Base-by-base conservation (phyloP, 1,140 invertebrate genomes). In the Drosophila ercepeae region DNA sequence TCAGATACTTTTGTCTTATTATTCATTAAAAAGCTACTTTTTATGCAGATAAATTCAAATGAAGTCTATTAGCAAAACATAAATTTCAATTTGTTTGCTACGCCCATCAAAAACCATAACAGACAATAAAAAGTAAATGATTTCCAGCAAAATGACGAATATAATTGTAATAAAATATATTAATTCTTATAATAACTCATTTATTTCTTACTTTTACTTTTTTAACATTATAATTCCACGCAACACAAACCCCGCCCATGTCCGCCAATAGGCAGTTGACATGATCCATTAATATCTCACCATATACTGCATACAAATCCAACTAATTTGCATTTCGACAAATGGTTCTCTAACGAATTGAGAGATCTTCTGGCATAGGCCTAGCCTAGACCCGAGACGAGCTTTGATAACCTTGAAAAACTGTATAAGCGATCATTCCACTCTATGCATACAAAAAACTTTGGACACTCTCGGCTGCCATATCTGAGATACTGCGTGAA, bases 351-450 rank as follows among this genome's bases (percentile, higher is more conserved):
- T 27, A 4, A n/a, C 16, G 19, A 64, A 25, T 39, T 18, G 25
- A 27, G 25, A 16, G 14, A 14, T 49, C 46, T 44, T 18, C 21
- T 32, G 57, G 29, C 9, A 53, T 59, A 67, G 27, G 59, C 55
- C 55, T 60, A 46, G 67, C 54, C 49, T 23, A 72, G 29, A 1
- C 3, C 9, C 11, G 29, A 65, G 44, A 51, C 34, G 19, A 52
- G 36, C 34, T 51, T 16, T 49, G 58, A 18, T 65, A 90, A 90
- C 88, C 88, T 90, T 90, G 88, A 90, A 90, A 88, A 44, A 52
- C 54, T 86, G 59, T 69, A 75, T 61, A 89, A 73, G 71, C 86
- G 88, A 90, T 90, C 88, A 90, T 90, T 90, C 82, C 88, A 88
- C 88, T 88, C 88, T 83, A 50, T 89, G 88, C 82, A 90, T 90